A percentile compares a stretch with the other conserved stretches of the same genome.
phyloP scores from a whole-genome alignment of 2,888 invertebrate genomes.

The Caenorhabditis afra region DNA sequence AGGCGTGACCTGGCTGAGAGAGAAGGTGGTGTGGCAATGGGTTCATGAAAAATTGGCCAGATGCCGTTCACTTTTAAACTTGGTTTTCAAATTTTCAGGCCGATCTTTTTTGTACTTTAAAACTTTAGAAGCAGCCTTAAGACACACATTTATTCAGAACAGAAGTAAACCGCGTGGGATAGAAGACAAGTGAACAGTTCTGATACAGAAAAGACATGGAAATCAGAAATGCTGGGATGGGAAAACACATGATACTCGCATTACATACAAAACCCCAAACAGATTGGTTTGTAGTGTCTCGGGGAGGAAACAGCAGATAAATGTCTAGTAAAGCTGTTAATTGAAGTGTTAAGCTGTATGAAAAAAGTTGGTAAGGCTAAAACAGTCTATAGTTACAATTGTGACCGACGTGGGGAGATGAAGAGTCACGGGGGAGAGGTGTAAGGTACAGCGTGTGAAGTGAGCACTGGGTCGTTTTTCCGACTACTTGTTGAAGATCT shows the following conservation, averaged over 20 bases:
- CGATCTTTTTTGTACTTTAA: no score
- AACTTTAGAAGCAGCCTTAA: no score
- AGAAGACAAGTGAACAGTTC: slow-evolving; percentile 28
- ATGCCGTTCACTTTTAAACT: no score
- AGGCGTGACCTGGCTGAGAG: no score
- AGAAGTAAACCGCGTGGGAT: neutral
- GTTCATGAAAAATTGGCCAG: no score
- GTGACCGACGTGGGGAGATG: slow-evolving; percentile 12
- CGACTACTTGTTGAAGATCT: slow-evolving; percentile 63
- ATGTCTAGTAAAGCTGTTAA: slow-evolving; percentile 30
- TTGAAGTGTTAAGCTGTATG: slow-evolving; percentile 9
- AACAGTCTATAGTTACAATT: slow-evolving; percentile 17
- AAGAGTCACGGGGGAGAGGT: slow-evolving; percentile 7
- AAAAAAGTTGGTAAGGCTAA: slow-evolving; percentile 2
- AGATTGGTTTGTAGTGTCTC: neutral
- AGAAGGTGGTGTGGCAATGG: no score
- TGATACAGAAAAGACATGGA: slow-evolving; percentile 32
- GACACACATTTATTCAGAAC: neutral
- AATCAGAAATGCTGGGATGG: slow-evolving; percentile 24
- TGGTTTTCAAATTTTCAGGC: no score
- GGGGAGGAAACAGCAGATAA: neutral
- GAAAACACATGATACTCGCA: slow-evolving; percentile 29
- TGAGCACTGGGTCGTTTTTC: neutral
- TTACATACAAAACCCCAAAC: slow-evolving; percentile 19
- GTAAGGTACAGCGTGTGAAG: neutral